A percentile compares a stretch with the other conserved stretches of the same genome.
phyloP scores from a whole-genome alignment of 2,888 invertebrate species.

The Leuctra nigra region DNA sequence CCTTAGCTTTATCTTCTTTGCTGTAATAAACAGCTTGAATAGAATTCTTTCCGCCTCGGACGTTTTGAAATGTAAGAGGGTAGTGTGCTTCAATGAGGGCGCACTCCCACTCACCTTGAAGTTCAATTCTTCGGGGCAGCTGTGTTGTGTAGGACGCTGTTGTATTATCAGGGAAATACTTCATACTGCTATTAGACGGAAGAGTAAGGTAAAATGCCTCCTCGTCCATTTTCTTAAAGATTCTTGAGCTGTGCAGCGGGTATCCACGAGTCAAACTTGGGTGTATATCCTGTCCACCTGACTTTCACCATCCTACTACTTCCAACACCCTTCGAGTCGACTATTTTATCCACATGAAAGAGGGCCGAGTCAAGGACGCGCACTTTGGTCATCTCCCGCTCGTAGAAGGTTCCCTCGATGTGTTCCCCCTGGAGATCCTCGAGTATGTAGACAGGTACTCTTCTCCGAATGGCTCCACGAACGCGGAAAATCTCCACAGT shows the following conservation, averaged over 20 bases:
- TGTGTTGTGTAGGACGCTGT: constrained; percentile 31
- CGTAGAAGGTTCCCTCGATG: constrained; percentile 32
- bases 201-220: constrained; percentile 31
- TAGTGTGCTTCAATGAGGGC: constrained; percentile 29
- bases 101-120: constrained; percentile 31
- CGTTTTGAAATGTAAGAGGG: constrained; percentile 20
- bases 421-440: constrained; percentile 29
- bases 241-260: constrained; percentile 11
- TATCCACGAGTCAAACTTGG: constrained; percentile 31
- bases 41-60: constrained; percentile 7
- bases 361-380: background rate
- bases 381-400: constrained; percentile 30
- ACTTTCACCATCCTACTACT: constrained; percentile 28
- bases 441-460: constrained; percentile 32
- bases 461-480: constrained; percentile 24
- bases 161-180: constrained; percentile 32
- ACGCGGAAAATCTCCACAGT: constrained; percentile 32
- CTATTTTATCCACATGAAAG: constrained; percentile 30
- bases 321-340: constrained; percentile 24
- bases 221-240: no score
- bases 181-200: constrained; percentile 31
- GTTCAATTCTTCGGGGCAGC: constrained; percentile 27
- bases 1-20: background rate
- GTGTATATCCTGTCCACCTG: constrained; percentile 32
- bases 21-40: background rate